These are phyloP conservation scores for Spea bombifrons DNA, from an alignment of 2,113 vertebrate species.

Conservation along the genomic window DNA sequence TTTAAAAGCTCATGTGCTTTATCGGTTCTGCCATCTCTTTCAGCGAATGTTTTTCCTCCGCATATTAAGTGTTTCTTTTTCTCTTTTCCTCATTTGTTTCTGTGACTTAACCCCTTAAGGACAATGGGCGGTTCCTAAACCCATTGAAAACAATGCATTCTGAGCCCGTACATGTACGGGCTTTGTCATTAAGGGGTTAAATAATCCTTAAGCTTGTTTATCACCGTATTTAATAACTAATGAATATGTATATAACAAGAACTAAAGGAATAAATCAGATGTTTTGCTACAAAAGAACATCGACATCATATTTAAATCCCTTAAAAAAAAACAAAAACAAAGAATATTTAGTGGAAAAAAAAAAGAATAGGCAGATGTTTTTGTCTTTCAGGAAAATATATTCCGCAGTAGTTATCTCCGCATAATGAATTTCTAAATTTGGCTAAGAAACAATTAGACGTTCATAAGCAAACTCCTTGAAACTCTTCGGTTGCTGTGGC, in stretches of 20 bases:
- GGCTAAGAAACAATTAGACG: not conserved
- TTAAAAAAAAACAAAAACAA: not conserved
- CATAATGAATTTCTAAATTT: constrained; percentile 1
- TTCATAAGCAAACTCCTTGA: not conserved
- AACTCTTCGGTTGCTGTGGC: not conserved
- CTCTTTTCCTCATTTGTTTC: not conserved
- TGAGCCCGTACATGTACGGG: too few relatives aligned
- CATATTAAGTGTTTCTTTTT: not conserved
- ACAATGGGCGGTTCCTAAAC: too few relatives aligned
- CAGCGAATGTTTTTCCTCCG: too few relatives aligned
- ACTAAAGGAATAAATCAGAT: not conserved
- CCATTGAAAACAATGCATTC: too few relatives aligned
- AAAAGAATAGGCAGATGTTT: not conserved
- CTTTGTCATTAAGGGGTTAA: too few relatives aligned
- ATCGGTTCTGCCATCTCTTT: too few relatives aligned
- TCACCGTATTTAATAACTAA: not conserved
- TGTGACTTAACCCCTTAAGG: too few relatives aligned
- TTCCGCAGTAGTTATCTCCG: not conserved
- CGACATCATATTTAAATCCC: not conserved
- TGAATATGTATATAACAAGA: not conserved
- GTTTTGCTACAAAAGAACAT: not conserved
- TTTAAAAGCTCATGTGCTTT: too few relatives aligned
- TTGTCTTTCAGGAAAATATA: not conserved
- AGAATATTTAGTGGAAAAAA: not conserved
- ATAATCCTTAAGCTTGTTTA: not conserved